Evolutionary conservation across 2,113 vertebrate genomes (phyloP).

Genomic region (Hiodon tergisus): DNA sequence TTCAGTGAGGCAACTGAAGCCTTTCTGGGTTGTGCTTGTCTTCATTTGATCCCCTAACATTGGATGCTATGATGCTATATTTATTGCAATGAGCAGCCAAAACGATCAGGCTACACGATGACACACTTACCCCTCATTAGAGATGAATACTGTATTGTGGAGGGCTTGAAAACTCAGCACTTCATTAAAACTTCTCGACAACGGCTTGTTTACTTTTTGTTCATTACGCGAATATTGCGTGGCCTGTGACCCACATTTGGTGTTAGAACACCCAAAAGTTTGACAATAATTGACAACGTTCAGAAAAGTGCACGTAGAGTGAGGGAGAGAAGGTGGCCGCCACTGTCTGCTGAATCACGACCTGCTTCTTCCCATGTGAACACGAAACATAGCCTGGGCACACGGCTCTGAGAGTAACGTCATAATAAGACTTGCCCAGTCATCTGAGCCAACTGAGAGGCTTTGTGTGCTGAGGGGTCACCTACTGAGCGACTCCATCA

Average conservation of each 20-base stretch:
- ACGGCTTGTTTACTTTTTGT: constrained; percentile 64
- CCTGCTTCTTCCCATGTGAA: constrained; percentile 12
- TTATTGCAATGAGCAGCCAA: constrained; percentile 49
- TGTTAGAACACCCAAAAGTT: constrained; percentile 55
- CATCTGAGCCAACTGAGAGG: background rate
- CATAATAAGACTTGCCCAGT: background rate
- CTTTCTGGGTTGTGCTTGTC: constrained; percentile 52
- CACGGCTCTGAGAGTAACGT: background rate
- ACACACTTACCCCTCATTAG: constrained; percentile 71
- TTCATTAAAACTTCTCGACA: constrained; percentile 67
- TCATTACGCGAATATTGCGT: constrained; percentile 66
- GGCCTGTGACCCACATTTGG: constrained; percentile 62
- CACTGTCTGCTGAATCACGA: background rate
- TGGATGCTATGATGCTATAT: constrained; percentile 57
- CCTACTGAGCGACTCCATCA: background rate
- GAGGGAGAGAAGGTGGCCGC: constrained; percentile 1
- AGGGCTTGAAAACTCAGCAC: constrained; percentile 47
- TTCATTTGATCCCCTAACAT: constrained; percentile 50
- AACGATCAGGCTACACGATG: constrained; percentile 57
- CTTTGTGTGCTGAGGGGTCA: background rate
- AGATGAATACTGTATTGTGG: constrained; percentile 68
- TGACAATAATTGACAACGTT: constrained; percentile 58
- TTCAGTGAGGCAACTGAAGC: constrained; percentile 37
- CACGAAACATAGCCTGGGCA: background rate
- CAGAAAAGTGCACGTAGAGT: constrained; percentile 56